These are phyloP conservation scores for Myoxocephalus aenaeus DNA, from an alignment of 2,797 vertebrate species.

Conservation along the genomic window DNA sequence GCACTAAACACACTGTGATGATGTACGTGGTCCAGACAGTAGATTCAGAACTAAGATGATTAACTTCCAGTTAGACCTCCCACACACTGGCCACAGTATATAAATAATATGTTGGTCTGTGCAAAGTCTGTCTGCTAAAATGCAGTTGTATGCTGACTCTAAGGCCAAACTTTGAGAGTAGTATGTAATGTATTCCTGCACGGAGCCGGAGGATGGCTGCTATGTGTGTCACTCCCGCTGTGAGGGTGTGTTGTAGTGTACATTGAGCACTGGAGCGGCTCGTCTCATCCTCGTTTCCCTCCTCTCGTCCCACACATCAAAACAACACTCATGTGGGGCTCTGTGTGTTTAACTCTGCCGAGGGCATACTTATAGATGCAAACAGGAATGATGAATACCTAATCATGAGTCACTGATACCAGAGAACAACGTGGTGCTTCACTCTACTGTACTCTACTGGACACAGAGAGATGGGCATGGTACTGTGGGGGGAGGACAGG, in stretches of 20 bases:
- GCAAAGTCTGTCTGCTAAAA: slow-evolving; percentile 6
- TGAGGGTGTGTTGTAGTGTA: slow-evolving; percentile 19
- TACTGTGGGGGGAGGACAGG: slow-evolving; percentile 37
- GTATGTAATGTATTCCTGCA: slow-evolving; percentile 32
- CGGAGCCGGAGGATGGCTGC: slow-evolving; percentile 6
- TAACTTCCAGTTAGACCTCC: slow-evolving; percentile 36
- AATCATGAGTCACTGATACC: slow-evolving; percentile 41
- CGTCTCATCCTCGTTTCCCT: slow-evolving; percentile 38
- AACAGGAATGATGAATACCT: slow-evolving; percentile 43
- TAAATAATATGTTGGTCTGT: slow-evolving; percentile 18
- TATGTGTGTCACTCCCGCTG: slow-evolving; percentile 19
- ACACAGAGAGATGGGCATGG: slow-evolving; percentile 24
- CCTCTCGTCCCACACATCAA: slow-evolving; percentile 50
- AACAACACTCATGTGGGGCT: slow-evolving; percentile 34
- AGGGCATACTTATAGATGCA: slow-evolving; percentile 52
- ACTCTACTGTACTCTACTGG: slow-evolving; percentile 12
- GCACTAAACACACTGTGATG: slow-evolving; percentile 14
- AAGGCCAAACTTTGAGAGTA: slow-evolving; percentile 17
- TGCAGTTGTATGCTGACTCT: not conserved
- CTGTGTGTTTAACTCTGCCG: slow-evolving; percentile 50
- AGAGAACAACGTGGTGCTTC: slow-evolving; percentile 18
- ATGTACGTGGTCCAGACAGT: slow-evolving; percentile 39
- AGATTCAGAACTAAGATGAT: slow-evolving; percentile 45
- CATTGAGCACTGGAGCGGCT: slow-evolving; percentile 27
- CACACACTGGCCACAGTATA: slow-evolving; percentile 35